Evolutionary conservation across 2,888 invertebrate genomes (phyloP).

Genomic region (Leptura quadrifasciata): DNA sequence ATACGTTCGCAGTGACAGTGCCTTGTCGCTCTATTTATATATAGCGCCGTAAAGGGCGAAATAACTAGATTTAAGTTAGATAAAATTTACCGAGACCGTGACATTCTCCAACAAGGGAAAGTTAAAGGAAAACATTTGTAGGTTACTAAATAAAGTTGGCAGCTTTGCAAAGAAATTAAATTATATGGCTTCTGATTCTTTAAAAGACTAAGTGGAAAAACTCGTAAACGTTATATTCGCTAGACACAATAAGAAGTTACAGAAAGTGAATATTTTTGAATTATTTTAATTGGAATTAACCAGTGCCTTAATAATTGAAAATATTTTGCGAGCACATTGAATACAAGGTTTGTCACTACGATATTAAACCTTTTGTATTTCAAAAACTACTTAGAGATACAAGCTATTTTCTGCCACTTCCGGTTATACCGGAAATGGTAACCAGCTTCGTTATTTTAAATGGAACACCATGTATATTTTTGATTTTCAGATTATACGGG

Average conservation of each 20-base stretch:
- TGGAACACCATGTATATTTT: too few relatives aligned
- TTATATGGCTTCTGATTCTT: not conserved
- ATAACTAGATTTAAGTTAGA: not conserved
- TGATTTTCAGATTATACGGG: too few relatives aligned
- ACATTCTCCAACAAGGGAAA: not conserved
- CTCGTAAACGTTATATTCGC: not conserved
- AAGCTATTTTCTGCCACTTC: too few relatives aligned
- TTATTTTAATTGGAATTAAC: too few relatives aligned
- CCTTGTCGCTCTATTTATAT: not conserved
- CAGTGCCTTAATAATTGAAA: too few relatives aligned
- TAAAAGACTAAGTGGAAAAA: not conserved
- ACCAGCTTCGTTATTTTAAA: too few relatives aligned
- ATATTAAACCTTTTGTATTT: too few relatives aligned
- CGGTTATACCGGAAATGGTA: too few relatives aligned
- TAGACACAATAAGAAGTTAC: not conserved
- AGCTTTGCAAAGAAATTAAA: slow-evolving; percentile 9
- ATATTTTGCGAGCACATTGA: too few relatives aligned
- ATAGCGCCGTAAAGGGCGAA: not conserved
- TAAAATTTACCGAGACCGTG: not conserved
- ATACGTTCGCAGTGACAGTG: not conserved
- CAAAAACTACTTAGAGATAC: too few relatives aligned
- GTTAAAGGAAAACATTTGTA: slow-evolving; percentile 1
- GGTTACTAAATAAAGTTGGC: not conserved
- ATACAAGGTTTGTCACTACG: too few relatives aligned
- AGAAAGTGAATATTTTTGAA: too few relatives aligned